Evolutionary conservation across 2,797 vertebrate genomes (phyloP), one percentile per base, ranked within the genome.

Genomic region (Pseudomugil tenellus): DNA sequence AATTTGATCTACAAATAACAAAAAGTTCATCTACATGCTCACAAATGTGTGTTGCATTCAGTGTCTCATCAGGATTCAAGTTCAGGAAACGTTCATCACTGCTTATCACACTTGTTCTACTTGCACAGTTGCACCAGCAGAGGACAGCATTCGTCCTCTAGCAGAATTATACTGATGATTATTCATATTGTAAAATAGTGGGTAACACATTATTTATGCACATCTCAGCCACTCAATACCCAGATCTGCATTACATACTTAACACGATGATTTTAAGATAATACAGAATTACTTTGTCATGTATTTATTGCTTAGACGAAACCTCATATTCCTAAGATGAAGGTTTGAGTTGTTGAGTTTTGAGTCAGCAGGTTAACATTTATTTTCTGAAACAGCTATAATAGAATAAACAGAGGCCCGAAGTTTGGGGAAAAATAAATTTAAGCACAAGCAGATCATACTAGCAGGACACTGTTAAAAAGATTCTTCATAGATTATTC

Each of bases 101-200:
- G 39, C 16, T 6, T 6, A 17, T 41, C 39, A 41, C 9, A 12
- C n/a, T 59, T 17, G 8, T 31, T 17, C 23, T 12, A 39, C 25
- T 41, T 29, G 13, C 49, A 51, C 8, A 3, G 1, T n/a, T n/a
- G 51, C 32, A 19, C 69, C 81, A 76, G 63, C 57, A 81, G 78
- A 19, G 62, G 75, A 31, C 66, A 31, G 58, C 5, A 13, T 63
- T 26, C 14, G 7, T 17, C 32, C 26, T 62, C 41, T n/a, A 43
- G n/a, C 16, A 43, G 41, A 43, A 43, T 8, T 9, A 43, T 10
- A 9, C 2, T 43, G 19, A 43, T 43, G 19, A n/a, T 19, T 19
- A 10, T 32, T 52, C 16, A 17, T 17, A 16, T 6, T 6, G 25
- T 12, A 5, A 1, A 7, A 29, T 14, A 29, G 13, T 53, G 6